Conservation (phyloP, 2,888 invertebrate species). For the Ectemnius cavifrons region DNA sequence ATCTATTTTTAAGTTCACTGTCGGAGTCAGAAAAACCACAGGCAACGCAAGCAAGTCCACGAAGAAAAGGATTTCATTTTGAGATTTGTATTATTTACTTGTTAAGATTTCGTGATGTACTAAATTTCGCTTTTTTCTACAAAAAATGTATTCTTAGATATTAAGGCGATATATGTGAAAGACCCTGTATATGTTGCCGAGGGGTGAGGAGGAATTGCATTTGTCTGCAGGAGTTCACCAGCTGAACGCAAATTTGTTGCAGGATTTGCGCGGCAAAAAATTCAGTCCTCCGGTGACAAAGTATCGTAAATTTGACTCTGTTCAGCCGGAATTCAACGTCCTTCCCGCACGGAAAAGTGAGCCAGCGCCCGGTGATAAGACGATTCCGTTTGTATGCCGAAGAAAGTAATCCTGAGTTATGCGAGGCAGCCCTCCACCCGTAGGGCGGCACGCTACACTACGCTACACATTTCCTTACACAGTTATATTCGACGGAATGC, state of each 20-base stretch:
- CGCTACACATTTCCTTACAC: constrained; percentile 30
- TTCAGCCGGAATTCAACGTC: constrained; percentile 31
- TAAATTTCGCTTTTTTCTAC: too few species aligned
- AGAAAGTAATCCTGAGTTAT: constrained; percentile 63
- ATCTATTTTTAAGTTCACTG: too few species aligned
- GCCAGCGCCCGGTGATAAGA: constrained; percentile 57
- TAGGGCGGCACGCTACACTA: constrained; percentile 27
- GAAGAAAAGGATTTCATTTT: too few species aligned
- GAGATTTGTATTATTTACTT: too few species aligned
- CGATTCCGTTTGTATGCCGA: constrained; percentile 54
- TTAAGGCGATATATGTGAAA: too few species aligned
- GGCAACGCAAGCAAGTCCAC: too few species aligned
- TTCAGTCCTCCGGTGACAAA: constrained; percentile 38
- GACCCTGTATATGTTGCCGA: too few species aligned
- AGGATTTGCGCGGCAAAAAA: constrained; percentile 29
- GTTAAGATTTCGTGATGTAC: too few species aligned
- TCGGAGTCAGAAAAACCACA: too few species aligned
- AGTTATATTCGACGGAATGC: constrained; percentile 6
- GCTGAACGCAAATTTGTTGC: constrained; percentile 4
- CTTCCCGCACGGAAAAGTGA: constrained; percentile 43
- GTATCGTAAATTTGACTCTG: constrained; percentile 43
- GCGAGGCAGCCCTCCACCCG: constrained; percentile 46
- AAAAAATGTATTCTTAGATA: too few species aligned
- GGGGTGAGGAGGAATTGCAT: background rate
- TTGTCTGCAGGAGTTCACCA: constrained; percentile 5